A percentile compares a stretch with the other conserved stretches of the same genome.
Conservation (phyloP, 2,888 invertebrate genomes). For the Pachycephus smyrnensis region DNA sequence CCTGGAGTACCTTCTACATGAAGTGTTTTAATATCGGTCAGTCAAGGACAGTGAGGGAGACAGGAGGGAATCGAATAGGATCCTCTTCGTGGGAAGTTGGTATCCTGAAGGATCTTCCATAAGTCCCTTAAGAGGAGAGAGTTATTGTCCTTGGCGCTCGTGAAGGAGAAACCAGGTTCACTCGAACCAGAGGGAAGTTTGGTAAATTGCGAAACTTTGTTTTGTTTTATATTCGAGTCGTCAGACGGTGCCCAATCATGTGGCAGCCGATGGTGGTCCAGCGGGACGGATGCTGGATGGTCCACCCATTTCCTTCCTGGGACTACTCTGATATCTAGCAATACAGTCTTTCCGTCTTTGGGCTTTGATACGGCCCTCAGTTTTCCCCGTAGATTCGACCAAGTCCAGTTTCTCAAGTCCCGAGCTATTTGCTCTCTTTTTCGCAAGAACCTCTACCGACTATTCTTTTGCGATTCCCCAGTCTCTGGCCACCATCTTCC, state of each 20-base stretch:
- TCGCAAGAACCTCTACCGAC: slow-evolving; percentile 15
- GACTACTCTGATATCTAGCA: background rate
- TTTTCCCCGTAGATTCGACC: background rate
- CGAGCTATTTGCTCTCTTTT: slow-evolving; percentile 30
- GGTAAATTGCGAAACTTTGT: slow-evolving; percentile 40
- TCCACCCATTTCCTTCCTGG: background rate
- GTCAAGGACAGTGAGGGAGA: background rate
- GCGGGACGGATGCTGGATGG: background rate
- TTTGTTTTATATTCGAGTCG: slow-evolving; percentile 30
- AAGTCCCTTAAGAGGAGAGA: background rate
- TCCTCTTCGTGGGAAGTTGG: background rate
- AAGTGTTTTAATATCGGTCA: background rate
- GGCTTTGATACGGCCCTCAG: background rate
- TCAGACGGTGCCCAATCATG: slow-evolving; percentile 4
- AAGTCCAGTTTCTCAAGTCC: slow-evolving; percentile 20
- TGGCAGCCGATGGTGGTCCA: background rate
- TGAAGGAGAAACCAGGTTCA: background rate
- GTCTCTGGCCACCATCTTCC: slow-evolving; percentile 14
- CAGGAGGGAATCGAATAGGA: background rate
- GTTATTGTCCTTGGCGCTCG: background rate
- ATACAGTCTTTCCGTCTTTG: background rate
- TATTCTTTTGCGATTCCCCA: slow-evolving; percentile 11
- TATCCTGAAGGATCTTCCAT: background rate
- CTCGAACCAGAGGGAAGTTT: slow-evolving; percentile 21
- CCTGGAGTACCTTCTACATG: background rate